phyloP scores from a whole-genome alignment of 2,888 invertebrate genomes.

The Eucriotettix oculatus region DNA sequence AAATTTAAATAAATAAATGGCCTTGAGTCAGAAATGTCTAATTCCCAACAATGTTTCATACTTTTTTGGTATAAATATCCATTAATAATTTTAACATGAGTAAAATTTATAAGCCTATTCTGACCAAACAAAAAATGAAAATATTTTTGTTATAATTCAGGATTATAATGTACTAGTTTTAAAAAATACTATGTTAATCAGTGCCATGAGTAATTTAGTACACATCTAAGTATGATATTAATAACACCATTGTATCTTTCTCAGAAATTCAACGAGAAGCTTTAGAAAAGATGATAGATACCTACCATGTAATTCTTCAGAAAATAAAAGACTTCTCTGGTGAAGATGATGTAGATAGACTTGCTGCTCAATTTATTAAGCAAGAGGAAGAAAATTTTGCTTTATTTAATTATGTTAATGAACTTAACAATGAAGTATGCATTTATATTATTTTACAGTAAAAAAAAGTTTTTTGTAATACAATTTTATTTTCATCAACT shows the following conservation, averaged over 20 bases:
- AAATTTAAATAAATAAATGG: too few species aligned
- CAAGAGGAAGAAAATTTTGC: constrained; percentile 86
- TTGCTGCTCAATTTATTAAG: constrained; percentile 59
- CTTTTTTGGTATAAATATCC: too few species aligned
- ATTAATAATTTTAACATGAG: too few species aligned
- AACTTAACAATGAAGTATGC: constrained; percentile 55
- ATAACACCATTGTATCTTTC: neutral
- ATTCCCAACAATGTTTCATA: too few species aligned
- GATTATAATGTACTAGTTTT: too few species aligned
- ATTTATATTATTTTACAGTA: neutral
- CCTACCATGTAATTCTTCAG: constrained; percentile 58
- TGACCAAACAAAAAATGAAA: too few species aligned
- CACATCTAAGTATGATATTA: too few species aligned
- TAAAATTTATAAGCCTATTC: too few species aligned
- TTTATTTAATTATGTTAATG: constrained; percentile 78
- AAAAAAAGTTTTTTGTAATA: neutral
- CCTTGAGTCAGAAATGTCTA: too few species aligned
- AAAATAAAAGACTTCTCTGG: constrained; percentile 39
- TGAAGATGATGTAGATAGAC: constrained; percentile 25
- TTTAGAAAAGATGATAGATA: constrained; percentile 50
- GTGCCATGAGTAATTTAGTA: too few species aligned
- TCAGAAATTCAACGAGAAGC: constrained; percentile 41
- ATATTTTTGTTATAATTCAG: neutral
- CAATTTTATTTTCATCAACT: too few species aligned
- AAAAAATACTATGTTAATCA: too few species aligned